Percentiles rank a stretch among this genome's conserved stretches.
Evolutionary conservation across 2,888 invertebrate species (phyloP).

Genomic region (Xestoiulus laeticollis): DNA sequence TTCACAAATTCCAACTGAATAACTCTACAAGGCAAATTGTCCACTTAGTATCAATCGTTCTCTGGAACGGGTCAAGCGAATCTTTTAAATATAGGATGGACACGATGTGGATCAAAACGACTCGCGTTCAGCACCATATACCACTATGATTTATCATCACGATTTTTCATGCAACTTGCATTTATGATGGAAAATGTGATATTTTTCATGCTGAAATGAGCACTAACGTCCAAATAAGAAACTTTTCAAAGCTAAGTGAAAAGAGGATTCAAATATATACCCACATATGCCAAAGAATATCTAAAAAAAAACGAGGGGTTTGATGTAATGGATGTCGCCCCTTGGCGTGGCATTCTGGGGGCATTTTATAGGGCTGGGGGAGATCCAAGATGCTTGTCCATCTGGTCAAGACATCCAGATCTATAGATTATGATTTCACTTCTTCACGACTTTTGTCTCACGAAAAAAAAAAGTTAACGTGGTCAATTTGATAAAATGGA

Average conservation of each 20-base stretch:
- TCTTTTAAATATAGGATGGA: conserved; percentile 3
- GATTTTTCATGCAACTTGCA: conserved; percentile 35
- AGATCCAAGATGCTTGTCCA: neutral
- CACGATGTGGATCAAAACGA: neutral
- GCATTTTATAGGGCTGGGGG: neutral
- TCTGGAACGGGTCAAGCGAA: neutral
- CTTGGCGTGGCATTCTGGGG: neutral
- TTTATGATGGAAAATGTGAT: conserved; percentile 30
- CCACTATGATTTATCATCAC: neutral
- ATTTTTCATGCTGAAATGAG: conserved; percentile 38
- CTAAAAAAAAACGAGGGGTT: neutral
- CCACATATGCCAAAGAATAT: neutral
- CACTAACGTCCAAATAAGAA: conserved; percentile 15
- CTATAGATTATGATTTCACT: neutral
- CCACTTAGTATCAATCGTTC: conserved; percentile 31
- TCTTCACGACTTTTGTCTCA: no score
- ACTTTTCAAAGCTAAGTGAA: neutral
- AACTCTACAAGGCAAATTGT: conserved; percentile 45
- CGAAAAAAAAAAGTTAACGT: no score
- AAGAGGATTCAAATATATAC: neutral
- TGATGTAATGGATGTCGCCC: neutral
- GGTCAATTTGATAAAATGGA: no score
- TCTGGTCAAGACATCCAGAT: neutral
- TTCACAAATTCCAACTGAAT: conserved; percentile 40
- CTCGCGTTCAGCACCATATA: neutral